Conservation (phyloP, 2,888 invertebrate genomes). For the Epiblema foenella region DNA sequence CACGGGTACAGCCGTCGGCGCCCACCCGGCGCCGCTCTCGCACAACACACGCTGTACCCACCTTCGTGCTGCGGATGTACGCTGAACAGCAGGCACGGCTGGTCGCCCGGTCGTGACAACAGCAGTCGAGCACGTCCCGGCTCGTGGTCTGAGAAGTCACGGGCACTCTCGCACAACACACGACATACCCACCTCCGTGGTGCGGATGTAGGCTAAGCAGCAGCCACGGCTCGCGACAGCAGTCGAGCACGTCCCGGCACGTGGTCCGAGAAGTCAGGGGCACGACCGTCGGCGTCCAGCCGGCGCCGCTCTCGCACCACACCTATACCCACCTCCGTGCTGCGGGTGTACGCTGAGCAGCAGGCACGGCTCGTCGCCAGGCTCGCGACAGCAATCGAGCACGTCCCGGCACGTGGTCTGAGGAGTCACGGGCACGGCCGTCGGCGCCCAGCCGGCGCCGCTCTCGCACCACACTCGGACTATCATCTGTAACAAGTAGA, state of each 20-base stretch:
- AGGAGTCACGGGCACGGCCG: conserved; percentile 87
- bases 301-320: conserved; percentile 58
- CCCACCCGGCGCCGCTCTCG: conserved; percentile 72
- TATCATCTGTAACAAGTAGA: conserved; percentile 82
- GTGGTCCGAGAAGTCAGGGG: conserved; percentile 88
- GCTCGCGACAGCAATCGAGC: conserved; percentile 87
- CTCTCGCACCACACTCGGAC: conserved; percentile 87
- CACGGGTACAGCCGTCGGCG: conserved; percentile 84
- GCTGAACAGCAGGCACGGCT: conserved; percentile 85
- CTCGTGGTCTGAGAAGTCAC: conserved; percentile 87
- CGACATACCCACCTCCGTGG: conserved; percentile 76
- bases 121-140: conserved; percentile 87
- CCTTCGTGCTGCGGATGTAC: conserved; percentile 85
- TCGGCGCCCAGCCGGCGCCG: conserved; percentile 79
- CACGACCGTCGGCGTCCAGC: conserved; percentile 84
- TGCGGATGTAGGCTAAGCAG: conserved; percentile 85
- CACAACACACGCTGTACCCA: conserved; percentile 53
- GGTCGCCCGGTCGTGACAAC: conserved; percentile 86
- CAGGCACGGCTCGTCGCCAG: conserved; percentile 87
- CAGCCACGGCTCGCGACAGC: conserved; percentile 87
- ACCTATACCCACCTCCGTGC: conserved; percentile 79
- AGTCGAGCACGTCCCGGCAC: conserved; percentile 86
- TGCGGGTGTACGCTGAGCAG: conserved; percentile 85
- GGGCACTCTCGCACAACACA: conserved; percentile 65
- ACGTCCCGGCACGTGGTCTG: conserved; percentile 87